These are phyloP conservation scores for Chionomys nivalis DNA, from an alignment of 2,113 vertebrate species.

Conservation along the genomic window DNA sequence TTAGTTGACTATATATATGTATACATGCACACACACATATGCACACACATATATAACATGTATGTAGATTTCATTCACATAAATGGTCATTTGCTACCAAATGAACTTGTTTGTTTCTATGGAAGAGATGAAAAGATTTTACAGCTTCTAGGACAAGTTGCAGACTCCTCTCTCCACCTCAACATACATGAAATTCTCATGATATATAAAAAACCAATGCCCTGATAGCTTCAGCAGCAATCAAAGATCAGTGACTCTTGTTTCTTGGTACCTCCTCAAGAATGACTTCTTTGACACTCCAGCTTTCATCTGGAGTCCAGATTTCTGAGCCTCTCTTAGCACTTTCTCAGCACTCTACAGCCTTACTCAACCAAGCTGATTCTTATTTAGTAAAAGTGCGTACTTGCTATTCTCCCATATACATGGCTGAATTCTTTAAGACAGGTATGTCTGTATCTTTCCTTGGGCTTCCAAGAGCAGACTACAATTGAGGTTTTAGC, in stretches of 20 bases:
- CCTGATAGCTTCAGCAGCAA: background rate
- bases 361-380: background rate
- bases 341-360: background rate
- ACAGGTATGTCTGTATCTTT: background rate
- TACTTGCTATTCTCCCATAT: background rate
- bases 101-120: background rate
- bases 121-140: background rate
- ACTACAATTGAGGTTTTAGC: background rate
- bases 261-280: background rate
- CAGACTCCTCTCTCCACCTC: background rate
- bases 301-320: background rate
- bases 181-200: background rate
- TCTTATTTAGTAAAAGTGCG: background rate
- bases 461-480: background rate
- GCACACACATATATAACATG: background rate
- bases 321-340: background rate
- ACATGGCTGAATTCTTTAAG: background rate
- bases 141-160: background rate
- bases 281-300: background rate
- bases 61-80: background rate
- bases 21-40: background rate
- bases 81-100: background rate
- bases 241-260: background rate
- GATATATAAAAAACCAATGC: background rate
- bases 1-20: background rate